These are phyloP conservation scores for Gyrodactylus salaris DNA, from an alignment of 1,140 invertebrate species.

Conservation along the genomic window DNA sequence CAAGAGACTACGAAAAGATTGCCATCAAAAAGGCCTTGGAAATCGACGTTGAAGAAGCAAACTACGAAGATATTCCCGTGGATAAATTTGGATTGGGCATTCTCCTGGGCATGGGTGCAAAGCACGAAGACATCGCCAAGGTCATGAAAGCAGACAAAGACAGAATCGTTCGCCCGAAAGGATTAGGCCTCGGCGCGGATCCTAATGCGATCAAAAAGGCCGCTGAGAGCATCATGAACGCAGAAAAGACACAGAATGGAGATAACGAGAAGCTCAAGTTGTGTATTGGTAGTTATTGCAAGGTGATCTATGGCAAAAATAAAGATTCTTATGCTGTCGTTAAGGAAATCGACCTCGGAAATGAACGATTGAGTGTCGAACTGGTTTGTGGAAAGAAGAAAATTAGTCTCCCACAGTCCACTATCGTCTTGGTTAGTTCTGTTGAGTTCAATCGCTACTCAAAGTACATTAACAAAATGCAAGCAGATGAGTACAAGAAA, in stretches of 20 bases:
- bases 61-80: not conserved
- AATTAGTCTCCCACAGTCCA: not conserved
- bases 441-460: not conserved
- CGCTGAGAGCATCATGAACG: not conserved
- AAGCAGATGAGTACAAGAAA: not conserved
- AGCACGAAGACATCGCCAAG: not conserved
- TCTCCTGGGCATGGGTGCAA: not conserved
- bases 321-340: not conserved
- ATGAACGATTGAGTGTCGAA: not conserved
- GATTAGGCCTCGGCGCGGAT: not conserved
- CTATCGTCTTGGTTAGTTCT: not conserved
- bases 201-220: not conserved
- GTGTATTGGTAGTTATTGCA: not conserved
- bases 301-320: not conserved
- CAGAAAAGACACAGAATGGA: not conserved
- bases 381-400: not conserved
- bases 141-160: not conserved
- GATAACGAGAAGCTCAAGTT: not conserved
- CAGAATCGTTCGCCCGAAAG: not conserved
- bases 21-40: not conserved
- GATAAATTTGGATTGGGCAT: not conserved
- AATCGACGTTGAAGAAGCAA: not conserved
- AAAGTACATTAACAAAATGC: not conserved
- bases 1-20: not conserved
- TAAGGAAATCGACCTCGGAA: not conserved